Conservation (phyloP, 2,888 invertebrate genomes). For the Leptinotarsa rubiginosa region DNA sequence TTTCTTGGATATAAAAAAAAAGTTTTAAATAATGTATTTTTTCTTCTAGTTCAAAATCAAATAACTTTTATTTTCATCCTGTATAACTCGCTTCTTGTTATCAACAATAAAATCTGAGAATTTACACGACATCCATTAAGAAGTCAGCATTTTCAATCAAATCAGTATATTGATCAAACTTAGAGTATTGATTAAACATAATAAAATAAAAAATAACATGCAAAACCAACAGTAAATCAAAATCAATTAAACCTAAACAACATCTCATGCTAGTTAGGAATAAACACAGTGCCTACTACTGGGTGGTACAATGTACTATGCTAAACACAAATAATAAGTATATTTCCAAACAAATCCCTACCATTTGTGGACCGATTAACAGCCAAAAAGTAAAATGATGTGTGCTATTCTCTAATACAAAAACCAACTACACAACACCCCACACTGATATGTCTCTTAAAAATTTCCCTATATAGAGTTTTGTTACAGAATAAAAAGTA, state of each 20-base stretch:
- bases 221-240: constrained; percentile 26
- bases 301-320: constrained; percentile 39
- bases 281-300: constrained; percentile 42
- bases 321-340: constrained; percentile 30
- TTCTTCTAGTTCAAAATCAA: neutral
- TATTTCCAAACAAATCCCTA: neutral
- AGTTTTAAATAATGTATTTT: neutral
- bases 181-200: constrained; percentile 24
- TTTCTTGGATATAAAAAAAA: no score
- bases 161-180: constrained; percentile 30
- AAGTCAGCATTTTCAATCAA: neutral
- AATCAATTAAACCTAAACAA: constrained; percentile 33
- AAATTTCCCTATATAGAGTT: neutral
- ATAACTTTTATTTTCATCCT: neutral
- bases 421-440: neutral
- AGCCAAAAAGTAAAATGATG: neutral
- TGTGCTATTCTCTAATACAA: neutral
- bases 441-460: neutral
- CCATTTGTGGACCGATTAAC: constrained; percentile 12
- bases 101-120: no score
- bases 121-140: no score
- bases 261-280: constrained; percentile 34
- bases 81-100: neutral
- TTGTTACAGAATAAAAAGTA: no score
- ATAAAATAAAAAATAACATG: constrained; percentile 30